Evolutionary conservation across 2,113 vertebrate genomes (phyloP).

Genomic region (Campylorhamphus procurvoides): DNA sequence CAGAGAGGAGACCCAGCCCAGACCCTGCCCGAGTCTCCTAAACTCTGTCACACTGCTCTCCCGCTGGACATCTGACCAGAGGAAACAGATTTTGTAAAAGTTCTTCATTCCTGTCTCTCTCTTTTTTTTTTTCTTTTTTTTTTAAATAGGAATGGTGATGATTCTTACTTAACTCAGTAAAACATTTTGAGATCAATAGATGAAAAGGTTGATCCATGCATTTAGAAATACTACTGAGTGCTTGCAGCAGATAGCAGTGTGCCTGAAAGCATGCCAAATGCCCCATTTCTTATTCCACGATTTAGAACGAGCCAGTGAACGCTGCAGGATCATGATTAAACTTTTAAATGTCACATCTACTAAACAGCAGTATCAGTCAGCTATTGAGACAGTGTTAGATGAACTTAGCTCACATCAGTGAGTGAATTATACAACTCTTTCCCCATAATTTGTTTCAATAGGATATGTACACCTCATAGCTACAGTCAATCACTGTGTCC

Average conservation of each 20-base stretch:
- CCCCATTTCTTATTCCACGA: constrained; percentile 29
- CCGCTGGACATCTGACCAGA: neutral
- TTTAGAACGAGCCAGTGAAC: neutral
- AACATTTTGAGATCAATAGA: constrained; percentile 26
- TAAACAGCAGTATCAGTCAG: constrained; percentile 52
- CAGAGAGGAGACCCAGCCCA: neutral
- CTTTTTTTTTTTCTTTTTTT: neutral
- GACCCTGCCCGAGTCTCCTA: neutral
- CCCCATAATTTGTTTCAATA: constrained; percentile 44
- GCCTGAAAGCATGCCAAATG: constrained; percentile 32
- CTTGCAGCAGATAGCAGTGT: constrained; percentile 1
- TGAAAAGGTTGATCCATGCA: constrained; percentile 26
- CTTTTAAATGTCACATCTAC: constrained; percentile 61
- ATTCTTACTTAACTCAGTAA: constrained; percentile 29
- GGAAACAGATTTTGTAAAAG: neutral
- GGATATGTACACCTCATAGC: neutral
- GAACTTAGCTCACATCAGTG: constrained; percentile 46
- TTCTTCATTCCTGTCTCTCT: neutral
- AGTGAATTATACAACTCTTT: constrained; percentile 29
- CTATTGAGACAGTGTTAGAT: constrained; percentile 46
- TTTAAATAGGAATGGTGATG: neutral
- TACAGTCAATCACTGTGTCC: constrained; percentile 34
- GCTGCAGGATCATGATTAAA: constrained; percentile 56
- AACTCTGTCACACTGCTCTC: neutral
- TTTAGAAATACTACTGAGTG: constrained; percentile 34